Conservation (phyloP, 2,888 invertebrate genomes). For the Eulithis prunata region DNA sequence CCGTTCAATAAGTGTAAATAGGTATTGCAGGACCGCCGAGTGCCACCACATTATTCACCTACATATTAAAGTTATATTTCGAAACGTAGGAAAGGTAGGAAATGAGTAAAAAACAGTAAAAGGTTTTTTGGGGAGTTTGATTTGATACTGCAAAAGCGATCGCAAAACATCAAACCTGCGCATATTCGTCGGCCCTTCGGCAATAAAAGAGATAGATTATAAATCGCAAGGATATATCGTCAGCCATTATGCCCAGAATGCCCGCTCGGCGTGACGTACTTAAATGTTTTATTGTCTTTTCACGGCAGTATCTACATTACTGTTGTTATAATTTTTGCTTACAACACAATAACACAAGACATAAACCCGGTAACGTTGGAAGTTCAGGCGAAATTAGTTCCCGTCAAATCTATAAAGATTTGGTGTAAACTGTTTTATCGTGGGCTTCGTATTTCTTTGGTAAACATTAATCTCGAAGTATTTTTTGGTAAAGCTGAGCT, state of each 20-base stretch:
- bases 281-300: conserved; percentile 78
- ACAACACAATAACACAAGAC: conserved; percentile 57
- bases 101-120: not conserved
- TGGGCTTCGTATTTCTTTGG: conserved; percentile 2
- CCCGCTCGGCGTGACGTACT: conserved; percentile 70
- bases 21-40: too few species aligned
- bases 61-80: too few species aligned
- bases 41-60: too few species aligned
- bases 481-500: not conserved
- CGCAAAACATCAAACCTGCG: conserved; percentile 21
- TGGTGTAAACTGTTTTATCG: conserved; percentile 35
- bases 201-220: conserved; percentile 77
- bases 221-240: conserved; percentile 75
- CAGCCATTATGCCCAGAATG: conserved; percentile 67
- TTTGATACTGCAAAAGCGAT: conserved; percentile 17
- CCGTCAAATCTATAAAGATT: conserved; percentile 41
- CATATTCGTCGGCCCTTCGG: conserved; percentile 60
- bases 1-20: too few species aligned
- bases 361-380: conserved; percentile 55
- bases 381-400: conserved; percentile 50
- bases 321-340: conserved; percentile 68
- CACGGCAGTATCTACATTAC: conserved; percentile 69
- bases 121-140: not conserved
- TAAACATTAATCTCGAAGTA: not conserved
- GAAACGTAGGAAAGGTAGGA: too few species aligned